Evolutionary conservation across 2,888 invertebrate species (phyloP).

Genomic region (Acanthosepion lycidas): DNA sequence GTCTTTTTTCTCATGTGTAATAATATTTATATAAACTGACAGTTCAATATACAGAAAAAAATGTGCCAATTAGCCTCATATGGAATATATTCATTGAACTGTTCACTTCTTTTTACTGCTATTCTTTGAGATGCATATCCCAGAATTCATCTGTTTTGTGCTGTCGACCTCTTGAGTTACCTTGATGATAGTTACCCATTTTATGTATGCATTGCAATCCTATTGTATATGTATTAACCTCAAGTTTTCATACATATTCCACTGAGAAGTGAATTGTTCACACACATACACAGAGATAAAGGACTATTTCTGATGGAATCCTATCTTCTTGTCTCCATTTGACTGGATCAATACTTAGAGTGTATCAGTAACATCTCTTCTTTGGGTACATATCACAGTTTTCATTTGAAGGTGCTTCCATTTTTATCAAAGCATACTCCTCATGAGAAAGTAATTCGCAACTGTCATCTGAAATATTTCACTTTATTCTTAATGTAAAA

Average conservation of each 20-base stretch:
- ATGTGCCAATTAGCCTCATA: too few species aligned
- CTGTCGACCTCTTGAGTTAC: too few species aligned
- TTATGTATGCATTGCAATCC: background rate
- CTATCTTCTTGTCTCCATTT: background rate
- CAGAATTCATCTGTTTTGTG: too few species aligned
- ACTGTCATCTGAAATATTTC: conserved; percentile 21
- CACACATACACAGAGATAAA: background rate
- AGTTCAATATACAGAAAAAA: too few species aligned
- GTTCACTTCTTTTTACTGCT: too few species aligned
- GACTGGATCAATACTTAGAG: background rate
- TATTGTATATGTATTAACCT: background rate
- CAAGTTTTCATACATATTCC: background rate
- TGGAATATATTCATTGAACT: too few species aligned
- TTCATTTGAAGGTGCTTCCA: background rate
- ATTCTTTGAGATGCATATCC: too few species aligned
- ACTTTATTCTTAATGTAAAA: background rate
- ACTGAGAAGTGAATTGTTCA: background rate
- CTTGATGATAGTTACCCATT: background rate
- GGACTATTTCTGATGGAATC: background rate
- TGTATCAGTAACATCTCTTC: background rate
- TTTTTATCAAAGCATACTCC: background rate
- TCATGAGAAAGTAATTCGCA: background rate
- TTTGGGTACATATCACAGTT: background rate
- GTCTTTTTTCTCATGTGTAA: too few species aligned
- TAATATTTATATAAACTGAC: too few species aligned